These are phyloP conservation scores for Prionailurus bengalensis DNA, from an alignment of 2,113 vertebrate genomes.

Conservation along the genomic window DNA sequence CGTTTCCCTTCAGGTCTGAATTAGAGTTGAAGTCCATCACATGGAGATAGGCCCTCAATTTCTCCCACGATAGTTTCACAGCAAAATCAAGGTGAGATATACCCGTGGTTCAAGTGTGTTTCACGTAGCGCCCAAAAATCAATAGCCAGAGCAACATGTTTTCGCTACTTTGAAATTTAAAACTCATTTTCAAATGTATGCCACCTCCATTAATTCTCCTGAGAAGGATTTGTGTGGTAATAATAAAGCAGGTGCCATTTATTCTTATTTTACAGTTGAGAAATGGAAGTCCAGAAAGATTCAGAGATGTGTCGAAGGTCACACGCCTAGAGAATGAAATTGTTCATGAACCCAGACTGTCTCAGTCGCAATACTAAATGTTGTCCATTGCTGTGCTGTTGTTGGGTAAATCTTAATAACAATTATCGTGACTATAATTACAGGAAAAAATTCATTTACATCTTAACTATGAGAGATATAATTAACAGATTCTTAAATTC, in stretches of 20 bases:
- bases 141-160: not conserved
- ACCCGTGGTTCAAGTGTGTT: not conserved
- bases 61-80: not conserved
- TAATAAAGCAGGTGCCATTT: not conserved
- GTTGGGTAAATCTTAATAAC: slow-evolving; percentile 43
- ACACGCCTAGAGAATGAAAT: not conserved
- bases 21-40: not conserved
- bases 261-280: not conserved
- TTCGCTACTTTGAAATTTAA: slow-evolving; percentile 15
- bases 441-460: not conserved
- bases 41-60: not conserved
- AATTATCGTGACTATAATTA: slow-evolving; percentile 23
- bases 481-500: slow-evolving; percentile 56
- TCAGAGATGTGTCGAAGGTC: not conserved
- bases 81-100: not conserved
- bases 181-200: slow-evolving; percentile 6
- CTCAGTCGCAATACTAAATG: not conserved
- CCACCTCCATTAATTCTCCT: not conserved
- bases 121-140: not conserved
- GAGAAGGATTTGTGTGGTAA: not conserved
- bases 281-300: not conserved
- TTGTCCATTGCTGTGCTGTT: slow-evolving; percentile 16
- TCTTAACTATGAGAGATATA: slow-evolving; percentile 57
- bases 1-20: not conserved
- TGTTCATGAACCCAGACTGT: not conserved